Conservation (phyloP, 2,797 vertebrate species). For the Loriculus beryllinus region DNA sequence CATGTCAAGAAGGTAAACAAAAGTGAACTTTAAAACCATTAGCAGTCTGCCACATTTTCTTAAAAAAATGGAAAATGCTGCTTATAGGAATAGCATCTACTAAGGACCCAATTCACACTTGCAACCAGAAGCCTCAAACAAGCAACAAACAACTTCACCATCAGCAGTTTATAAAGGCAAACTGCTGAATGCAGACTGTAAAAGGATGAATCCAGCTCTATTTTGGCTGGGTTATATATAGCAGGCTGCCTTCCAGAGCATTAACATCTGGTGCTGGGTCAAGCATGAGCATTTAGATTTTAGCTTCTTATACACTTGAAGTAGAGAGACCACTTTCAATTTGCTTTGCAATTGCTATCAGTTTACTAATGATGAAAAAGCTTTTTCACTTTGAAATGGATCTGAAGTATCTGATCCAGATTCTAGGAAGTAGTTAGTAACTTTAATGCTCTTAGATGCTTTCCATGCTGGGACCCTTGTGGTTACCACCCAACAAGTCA, state of each 20-base stretch:
- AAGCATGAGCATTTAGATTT: neutral
- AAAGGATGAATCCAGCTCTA: neutral
- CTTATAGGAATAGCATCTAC: neutral
- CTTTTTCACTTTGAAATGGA: neutral
- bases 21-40: neutral
- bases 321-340: neutral
- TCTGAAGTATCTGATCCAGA: neutral
- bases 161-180: neutral
- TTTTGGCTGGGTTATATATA: neutral
- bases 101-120: neutral
- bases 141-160: neutral
- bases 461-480: neutral
- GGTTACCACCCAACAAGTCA: neutral
- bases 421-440: neutral
- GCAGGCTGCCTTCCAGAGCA: neutral
- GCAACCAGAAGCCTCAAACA: neutral
- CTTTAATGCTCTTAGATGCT: neutral
- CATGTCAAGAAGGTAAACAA: neutral
- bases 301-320: neutral
- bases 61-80: neutral
- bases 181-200: neutral
- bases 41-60: neutral
- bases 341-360: neutral
- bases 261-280: neutral
- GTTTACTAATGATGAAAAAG: neutral